These are phyloP conservation scores for Haliclona indistincta DNA, from an alignment of 37 sponge, comb jelly and placozoan genomes.

Conservation along the genomic window DNA sequence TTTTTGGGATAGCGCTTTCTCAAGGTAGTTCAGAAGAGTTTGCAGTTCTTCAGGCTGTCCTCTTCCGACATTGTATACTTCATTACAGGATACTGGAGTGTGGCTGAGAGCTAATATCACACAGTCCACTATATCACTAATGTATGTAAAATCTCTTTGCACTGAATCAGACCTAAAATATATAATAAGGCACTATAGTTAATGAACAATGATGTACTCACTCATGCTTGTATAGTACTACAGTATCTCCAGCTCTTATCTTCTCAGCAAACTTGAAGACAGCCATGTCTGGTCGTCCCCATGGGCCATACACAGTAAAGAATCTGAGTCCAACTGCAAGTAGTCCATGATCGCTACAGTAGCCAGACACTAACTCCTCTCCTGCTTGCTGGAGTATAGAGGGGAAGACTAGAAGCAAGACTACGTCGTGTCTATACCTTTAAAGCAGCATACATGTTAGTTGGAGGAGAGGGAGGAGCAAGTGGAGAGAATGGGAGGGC, in stretches of 20 bases:
- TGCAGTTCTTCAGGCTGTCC: constrained; percentile 47
- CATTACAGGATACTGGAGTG: constrained; percentile 52
- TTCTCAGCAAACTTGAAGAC: constrained; percentile 60
- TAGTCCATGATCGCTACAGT: constrained; percentile 46
- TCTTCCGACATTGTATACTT: constrained; percentile 66
- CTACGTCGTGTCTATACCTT: constrained; percentile 62
- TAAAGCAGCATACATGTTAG: constrained; percentile 74
- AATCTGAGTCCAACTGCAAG: constrained; percentile 52
- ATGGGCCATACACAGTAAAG: constrained; percentile 86
- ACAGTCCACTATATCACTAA: constrained; percentile 66
- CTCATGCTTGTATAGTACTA: not conserved
- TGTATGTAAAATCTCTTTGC: constrained; percentile 75
- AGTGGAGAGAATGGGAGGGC: constrained; percentile 57
- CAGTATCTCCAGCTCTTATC: not conserved
- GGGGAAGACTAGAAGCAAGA: too few relatives aligned
- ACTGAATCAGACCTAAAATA: too few relatives aligned
- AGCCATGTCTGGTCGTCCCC: constrained; percentile 91
- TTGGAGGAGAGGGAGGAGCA: constrained; percentile 21
- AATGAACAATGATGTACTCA: constrained; percentile 3
- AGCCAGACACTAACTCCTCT: constrained; percentile 20
- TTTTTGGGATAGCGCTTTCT: constrained; percentile 42
- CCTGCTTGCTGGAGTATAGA: not conserved
- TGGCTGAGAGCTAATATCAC: constrained; percentile 45
- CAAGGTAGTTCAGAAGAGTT: constrained; percentile 40
- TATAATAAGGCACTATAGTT: too few relatives aligned